Percentiles rank a stretch among this genome's conserved stretches.
Evolutionary conservation across 2,797 vertebrate species (phyloP).

Genomic region (Amblyraja radiata): DNA sequence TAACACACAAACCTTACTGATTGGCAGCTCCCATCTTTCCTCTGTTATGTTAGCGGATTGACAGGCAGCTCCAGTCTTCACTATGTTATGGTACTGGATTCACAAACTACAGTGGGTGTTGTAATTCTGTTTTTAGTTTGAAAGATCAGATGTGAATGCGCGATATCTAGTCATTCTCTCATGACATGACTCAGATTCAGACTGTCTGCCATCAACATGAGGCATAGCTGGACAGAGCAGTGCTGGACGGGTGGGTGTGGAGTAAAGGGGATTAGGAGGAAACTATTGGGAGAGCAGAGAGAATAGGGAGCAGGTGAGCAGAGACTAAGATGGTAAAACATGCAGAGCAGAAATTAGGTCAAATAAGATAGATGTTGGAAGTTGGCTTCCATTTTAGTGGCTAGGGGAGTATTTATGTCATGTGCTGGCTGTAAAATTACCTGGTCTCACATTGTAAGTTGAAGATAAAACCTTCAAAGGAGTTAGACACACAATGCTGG

Average conservation of each 20-base stretch:
- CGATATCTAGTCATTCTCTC: neutral
- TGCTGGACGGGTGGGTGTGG: neutral
- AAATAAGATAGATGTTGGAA: neutral
- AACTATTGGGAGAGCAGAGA: too few relatives aligned
- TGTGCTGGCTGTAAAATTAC: neutral
- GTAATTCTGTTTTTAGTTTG: neutral
- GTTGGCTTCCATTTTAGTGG: neutral
- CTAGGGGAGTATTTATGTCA: neutral
- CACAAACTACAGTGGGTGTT: neutral
- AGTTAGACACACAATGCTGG: neutral
- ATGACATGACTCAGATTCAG: neutral
- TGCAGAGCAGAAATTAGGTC: too few relatives aligned
- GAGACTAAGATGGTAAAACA: neutral
- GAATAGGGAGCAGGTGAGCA: neutral
- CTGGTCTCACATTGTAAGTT: too few relatives aligned
- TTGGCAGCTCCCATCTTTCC: neutral
- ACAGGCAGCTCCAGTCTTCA: neutral
- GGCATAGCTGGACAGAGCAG: neutral
- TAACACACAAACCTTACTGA: neutral
- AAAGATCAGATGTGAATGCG: neutral
- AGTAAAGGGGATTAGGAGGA: neutral
- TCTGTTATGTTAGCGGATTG: neutral
- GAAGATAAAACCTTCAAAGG: neutral
- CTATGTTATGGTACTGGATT: neutral
- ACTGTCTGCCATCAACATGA: neutral